Evolutionary conservation across 2,797 vertebrate genomes (phyloP).

Genomic region (Myotis findleyi): DNA sequence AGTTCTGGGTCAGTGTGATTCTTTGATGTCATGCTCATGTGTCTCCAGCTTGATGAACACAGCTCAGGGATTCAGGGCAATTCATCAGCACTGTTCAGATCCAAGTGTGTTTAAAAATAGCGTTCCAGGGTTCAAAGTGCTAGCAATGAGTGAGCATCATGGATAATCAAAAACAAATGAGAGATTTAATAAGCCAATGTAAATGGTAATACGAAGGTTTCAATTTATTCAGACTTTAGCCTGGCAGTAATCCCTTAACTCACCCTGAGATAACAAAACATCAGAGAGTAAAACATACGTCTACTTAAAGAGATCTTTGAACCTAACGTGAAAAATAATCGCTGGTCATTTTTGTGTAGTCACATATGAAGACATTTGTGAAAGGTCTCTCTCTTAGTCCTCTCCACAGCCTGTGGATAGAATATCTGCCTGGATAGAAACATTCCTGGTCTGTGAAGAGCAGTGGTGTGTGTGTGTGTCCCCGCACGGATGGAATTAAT

Average conservation of each 20-base stretch:
- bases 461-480: not conserved
- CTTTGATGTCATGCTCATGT: not conserved
- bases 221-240: slow-evolving; percentile 49
- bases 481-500: not conserved
- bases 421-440: not conserved
- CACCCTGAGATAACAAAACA: slow-evolving; percentile 44
- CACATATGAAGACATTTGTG: slow-evolving; percentile 59
- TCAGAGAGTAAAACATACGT: slow-evolving; percentile 44
- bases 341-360: slow-evolving; percentile 48
- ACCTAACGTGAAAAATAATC: slow-evolving; percentile 58
- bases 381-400: not conserved
- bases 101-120: slow-evolving; percentile 57
- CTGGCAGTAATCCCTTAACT: slow-evolving; percentile 59
- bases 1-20: not conserved
- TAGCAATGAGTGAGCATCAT: slow-evolving; percentile 44
- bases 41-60: not conserved
- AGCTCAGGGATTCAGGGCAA: not conserved
- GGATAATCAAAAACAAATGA: slow-evolving; percentile 71
- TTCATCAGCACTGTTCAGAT: slow-evolving; percentile 9
- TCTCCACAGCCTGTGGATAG: not conserved
- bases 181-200: slow-evolving; percentile 61
- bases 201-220: slow-evolving; percentile 63
- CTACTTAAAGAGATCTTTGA: slow-evolving; percentile 62
- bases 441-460: not conserved
- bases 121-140: slow-evolving; percentile 28